Conservation (phyloP, 2,888 invertebrate genomes). For the Trachelus troglodyta region DNA sequence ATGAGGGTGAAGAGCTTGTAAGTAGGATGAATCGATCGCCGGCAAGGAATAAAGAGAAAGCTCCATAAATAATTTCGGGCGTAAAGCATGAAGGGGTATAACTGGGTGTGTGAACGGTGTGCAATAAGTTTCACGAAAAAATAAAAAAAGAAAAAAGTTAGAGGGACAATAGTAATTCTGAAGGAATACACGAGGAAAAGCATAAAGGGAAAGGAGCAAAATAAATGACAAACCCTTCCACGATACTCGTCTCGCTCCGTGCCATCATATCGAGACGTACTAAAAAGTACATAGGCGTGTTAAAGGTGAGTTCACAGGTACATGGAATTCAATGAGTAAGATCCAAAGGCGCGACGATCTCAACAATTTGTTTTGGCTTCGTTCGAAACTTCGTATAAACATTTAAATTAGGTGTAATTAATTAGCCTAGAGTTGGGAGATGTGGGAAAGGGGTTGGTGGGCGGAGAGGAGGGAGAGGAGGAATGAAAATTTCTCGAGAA, state of each 20-base stretch:
- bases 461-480: neutral
- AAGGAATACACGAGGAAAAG: neutral
- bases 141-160: neutral
- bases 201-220: neutral
- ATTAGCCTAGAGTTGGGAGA: conserved; percentile 15
- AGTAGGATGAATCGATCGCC: neutral
- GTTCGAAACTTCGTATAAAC: conserved; percentile 52
- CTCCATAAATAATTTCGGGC: neutral
- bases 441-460: neutral
- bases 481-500: neutral
- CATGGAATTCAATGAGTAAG: conserved; percentile 42
- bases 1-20: neutral
- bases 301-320: neutral
- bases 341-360: conserved; percentile 56
- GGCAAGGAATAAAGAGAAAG: neutral
- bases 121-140: neutral
- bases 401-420: conserved; percentile 54
- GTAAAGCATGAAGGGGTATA: neutral
- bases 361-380: conserved; percentile 62
- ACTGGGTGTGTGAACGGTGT: neutral
- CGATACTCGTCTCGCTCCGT: neutral
- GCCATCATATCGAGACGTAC: neutral
- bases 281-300: neutral
- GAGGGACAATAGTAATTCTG: neutral
- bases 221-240: neutral